phyloP scores from a whole-genome alignment of 2,113 vertebrate species.

The Raja brachyura region DNA sequence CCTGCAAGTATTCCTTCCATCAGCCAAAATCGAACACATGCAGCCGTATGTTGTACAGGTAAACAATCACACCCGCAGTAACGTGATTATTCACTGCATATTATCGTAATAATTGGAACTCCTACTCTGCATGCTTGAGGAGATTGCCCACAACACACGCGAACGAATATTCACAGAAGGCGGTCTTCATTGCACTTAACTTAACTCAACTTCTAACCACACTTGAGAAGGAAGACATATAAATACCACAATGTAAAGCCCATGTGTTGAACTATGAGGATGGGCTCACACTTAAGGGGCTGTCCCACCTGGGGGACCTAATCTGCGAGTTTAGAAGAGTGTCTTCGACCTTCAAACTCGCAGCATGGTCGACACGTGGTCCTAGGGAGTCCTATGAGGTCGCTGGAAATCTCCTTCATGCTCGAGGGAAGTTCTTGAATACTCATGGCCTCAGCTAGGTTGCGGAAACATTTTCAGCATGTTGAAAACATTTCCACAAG shows the following conservation, averaged over 20 bases:
- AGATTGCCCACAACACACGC: background rate
- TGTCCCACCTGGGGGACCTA: no score
- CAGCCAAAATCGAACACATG: background rate
- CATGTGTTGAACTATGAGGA: no score
- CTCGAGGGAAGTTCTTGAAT: no score
- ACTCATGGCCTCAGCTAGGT: no score
- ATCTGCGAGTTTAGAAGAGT: no score
- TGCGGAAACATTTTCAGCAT: no score
- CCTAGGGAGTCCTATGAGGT: no score
- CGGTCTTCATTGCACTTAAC: background rate
- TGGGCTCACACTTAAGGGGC: no score
- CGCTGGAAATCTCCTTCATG: no score
- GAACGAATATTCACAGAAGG: background rate
- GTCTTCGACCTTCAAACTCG: no score
- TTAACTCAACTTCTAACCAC: background rate
- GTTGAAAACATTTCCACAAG: no score
- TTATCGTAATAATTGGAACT: background rate
- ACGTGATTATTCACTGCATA: background rate
- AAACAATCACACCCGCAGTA: background rate
- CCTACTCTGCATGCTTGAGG: background rate
- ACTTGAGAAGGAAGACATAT: background rate
- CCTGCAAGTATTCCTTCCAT: background rate
- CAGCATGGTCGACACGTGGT: no score
- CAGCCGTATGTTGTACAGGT: background rate
- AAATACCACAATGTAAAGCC: background rate